Percentiles rank a stretch among this genome's conserved stretches.
phyloP scores from a whole-genome alignment of 2,888 invertebrate genomes.

The Hydriomena furcata region DNA sequence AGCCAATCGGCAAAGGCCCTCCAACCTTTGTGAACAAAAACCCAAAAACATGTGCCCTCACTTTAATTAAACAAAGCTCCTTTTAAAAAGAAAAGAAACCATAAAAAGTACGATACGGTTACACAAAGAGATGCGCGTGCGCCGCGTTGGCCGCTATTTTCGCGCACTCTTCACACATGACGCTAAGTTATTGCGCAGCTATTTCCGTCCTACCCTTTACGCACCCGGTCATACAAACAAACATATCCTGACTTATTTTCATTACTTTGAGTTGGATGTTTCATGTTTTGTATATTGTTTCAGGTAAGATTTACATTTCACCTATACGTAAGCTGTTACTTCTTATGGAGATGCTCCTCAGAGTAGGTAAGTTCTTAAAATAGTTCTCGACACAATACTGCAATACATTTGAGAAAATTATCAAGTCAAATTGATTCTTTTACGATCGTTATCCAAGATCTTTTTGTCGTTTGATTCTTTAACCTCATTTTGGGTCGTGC shows the following conservation, averaged over 20 bases:
- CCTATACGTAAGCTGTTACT: background rate
- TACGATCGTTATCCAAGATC: slow-evolving; percentile 17
- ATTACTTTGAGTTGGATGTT: slow-evolving; percentile 44
- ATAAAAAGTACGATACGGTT: slow-evolving; percentile 16
- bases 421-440: slow-evolving; percentile 18
- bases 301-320: slow-evolving; percentile 52
- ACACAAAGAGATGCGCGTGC: slow-evolving; percentile 38
- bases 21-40: too few species aligned
- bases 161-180: slow-evolving; percentile 37
- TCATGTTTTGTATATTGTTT: slow-evolving; percentile 49
- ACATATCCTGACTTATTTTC: slow-evolving; percentile 34
- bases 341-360: slow-evolving; percentile 2
- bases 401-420: slow-evolving; percentile 15
- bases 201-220: slow-evolving; percentile 19
- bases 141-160: slow-evolving; percentile 65
- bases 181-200: slow-evolving; percentile 19
- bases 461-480: slow-evolving; percentile 9
- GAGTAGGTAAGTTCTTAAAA: slow-evolving; percentile 13
- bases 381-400: slow-evolving; percentile 1
- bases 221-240: slow-evolving; percentile 19
- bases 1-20: too few species aligned
- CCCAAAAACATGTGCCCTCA: too few species aligned
- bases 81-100: background rate
- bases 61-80: too few species aligned
- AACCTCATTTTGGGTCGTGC: slow-evolving; percentile 1